Conservation (phyloP, 1,140 invertebrate species). For the Daktulosphaira vitifoliae region DNA sequence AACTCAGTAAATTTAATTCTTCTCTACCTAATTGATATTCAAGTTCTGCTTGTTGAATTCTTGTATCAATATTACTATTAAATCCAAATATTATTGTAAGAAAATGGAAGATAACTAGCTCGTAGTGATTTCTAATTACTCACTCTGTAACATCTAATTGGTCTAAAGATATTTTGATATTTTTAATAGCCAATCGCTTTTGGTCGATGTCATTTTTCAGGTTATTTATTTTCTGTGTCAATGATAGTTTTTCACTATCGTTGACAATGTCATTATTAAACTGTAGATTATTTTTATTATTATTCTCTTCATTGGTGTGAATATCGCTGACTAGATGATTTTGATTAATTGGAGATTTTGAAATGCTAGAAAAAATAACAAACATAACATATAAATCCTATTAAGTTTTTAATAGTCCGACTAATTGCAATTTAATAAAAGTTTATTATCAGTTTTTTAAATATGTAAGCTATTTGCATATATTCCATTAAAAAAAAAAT, state of each 20-base stretch:
- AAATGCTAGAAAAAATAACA: too few species aligned
- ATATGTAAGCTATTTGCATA: too few species aligned
- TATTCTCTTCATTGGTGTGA: too few species aligned
- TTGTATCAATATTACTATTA: slow-evolving; percentile 74
- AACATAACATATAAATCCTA: too few species aligned
- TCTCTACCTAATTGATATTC: slow-evolving; percentile 79
- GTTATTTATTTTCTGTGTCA: slow-evolving; percentile 57
- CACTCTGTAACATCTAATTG: slow-evolving; percentile 71
- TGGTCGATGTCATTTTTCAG: slow-evolving; percentile 61
- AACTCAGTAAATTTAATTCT: slow-evolving; percentile 71
- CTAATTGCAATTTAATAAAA: too few species aligned
- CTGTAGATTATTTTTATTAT: too few species aligned
- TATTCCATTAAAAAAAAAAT: too few species aligned
- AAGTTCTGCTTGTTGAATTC: slow-evolving; percentile 79
- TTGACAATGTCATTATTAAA: slow-evolving; percentile 37
- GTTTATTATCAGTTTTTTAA: too few species aligned
- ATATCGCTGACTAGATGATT: too few species aligned
- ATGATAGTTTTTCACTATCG: slow-evolving; percentile 52
- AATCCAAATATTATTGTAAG: not conserved
- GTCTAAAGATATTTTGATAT: slow-evolving; percentile 63
- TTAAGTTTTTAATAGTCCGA: too few species aligned
- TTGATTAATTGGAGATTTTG: too few species aligned
- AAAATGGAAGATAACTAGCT: not conserved
- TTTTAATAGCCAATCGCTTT: slow-evolving; percentile 62
- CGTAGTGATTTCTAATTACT: slow-evolving; percentile 41